Percentiles rank a stretch among this genome's conserved stretches.
Evolutionary conservation across 2,888 invertebrate genomes (phyloP).

Genomic region (Lepetodrilus schrolli): DNA sequence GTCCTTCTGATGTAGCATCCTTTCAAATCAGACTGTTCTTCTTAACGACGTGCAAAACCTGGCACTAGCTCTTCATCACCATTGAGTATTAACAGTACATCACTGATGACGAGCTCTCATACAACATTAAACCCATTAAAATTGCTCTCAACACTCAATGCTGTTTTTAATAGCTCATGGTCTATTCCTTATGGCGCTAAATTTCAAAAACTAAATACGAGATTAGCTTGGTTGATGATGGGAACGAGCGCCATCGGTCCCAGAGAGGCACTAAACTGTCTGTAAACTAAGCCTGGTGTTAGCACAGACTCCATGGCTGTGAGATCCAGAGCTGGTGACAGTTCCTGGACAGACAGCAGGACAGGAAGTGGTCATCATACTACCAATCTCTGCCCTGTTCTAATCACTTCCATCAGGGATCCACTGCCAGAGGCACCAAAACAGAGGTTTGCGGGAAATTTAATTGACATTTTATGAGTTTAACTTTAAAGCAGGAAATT

Average conservation of each 20-base stretch:
- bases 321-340: too few relatives aligned
- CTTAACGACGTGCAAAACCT: constrained; percentile 9
- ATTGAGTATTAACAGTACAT: neutral
- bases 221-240: neutral
- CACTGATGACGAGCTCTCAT: neutral
- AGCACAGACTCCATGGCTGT: too few relatives aligned
- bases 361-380: too few relatives aligned
- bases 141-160: neutral
- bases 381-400: too few relatives aligned
- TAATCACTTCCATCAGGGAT: too few relatives aligned
- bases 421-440: neutral
- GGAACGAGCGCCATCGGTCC: neutral
- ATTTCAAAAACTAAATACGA: constrained; percentile 6
- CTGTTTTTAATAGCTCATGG: constrained; percentile 4
- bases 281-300: neutral
- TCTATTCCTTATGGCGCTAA: neutral
- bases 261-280: neutral
- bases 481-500: constrained; percentile 8
- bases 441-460: neutral
- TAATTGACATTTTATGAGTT: neutral
- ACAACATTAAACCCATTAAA: neutral
- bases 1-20: neutral
- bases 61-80: neutral
- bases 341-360: too few relatives aligned
- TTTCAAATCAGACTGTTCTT: constrained; percentile 11